Conservation (phyloP, 92 coral and sea anemone species). For the Epizoanthus illoricatus region DNA sequence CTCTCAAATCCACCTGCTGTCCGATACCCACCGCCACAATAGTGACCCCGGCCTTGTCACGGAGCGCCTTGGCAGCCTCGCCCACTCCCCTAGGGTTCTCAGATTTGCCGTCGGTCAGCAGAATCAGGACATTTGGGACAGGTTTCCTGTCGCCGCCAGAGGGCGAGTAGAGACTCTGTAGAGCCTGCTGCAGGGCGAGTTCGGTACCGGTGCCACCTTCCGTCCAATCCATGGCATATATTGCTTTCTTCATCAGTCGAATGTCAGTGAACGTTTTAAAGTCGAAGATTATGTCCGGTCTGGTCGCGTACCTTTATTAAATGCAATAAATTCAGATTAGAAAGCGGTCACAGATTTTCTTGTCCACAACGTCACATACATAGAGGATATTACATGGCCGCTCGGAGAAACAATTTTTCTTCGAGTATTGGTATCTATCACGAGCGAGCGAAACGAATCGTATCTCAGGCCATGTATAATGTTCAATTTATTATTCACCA, state of each 20-base stretch:
- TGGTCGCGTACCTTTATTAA: slow-evolving; percentile 39
- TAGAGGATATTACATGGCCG: too few species aligned
- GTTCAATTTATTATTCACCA: too few species aligned
- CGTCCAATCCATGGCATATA: slow-evolving; percentile 17
- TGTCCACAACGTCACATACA: too few species aligned
- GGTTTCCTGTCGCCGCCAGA: slow-evolving; percentile 2
- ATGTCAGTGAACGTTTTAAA: slow-evolving; percentile 12
- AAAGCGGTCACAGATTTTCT: background rate
- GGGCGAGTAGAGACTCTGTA: background rate
- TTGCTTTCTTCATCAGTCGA: slow-evolving; percentile 26
- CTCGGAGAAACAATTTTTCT: too few species aligned
- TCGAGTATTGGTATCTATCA: too few species aligned
- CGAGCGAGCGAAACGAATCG: too few species aligned
- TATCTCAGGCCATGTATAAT: too few species aligned
- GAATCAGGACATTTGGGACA: slow-evolving; percentile 59
- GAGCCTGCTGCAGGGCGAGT: background rate
- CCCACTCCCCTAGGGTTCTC: slow-evolving; percentile 53
- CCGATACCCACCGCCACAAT: slow-evolving; percentile 80
- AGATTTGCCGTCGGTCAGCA: slow-evolving; percentile 70
- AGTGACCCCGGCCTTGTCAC: slow-evolving; percentile 53
- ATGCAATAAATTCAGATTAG: background rate
- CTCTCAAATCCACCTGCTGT: slow-evolving; percentile 63
- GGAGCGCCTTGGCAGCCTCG: slow-evolving; percentile 60
- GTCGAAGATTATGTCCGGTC: slow-evolving; percentile 29
- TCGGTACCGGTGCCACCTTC: slow-evolving; percentile 28